Evolutionary conservation across 1,140 invertebrate genomes (phyloP).

Genomic region (Drosophila truncata): DNA sequence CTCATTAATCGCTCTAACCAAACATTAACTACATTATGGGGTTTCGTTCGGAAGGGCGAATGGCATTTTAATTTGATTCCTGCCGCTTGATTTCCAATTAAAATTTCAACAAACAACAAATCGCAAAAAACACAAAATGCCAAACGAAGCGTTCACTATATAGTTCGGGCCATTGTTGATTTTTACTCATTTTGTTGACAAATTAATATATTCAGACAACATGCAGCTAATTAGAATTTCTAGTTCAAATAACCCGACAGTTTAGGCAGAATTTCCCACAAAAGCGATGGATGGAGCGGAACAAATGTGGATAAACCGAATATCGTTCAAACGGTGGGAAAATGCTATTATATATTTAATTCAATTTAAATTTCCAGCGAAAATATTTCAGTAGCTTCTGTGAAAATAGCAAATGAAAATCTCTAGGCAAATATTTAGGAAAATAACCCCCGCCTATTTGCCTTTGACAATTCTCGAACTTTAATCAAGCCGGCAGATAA

Average conservation of each 20-base stretch:
- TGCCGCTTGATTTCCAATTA: constrained; percentile 60
- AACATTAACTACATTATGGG: constrained; percentile 58
- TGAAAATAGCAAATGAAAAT: background rate
- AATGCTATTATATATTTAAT: constrained; percentile 52
- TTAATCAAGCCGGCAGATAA: constrained; percentile 34
- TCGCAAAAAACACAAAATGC: constrained; percentile 31
- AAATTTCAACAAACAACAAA: constrained; percentile 64
- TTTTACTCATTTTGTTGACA: constrained; percentile 50
- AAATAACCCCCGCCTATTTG: constrained; percentile 12
- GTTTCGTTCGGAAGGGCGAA: constrained; percentile 35
- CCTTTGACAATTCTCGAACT: constrained; percentile 11
- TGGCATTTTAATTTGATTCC: constrained; percentile 68
- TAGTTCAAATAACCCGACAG: constrained; percentile 49
- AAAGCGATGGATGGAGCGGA: constrained; percentile 13
- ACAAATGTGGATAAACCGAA: constrained; percentile 22
- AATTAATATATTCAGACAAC: constrained; percentile 51
- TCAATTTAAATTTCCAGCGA: constrained; percentile 39
- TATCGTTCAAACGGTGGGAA: constrained; percentile 18
- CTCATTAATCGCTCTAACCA: constrained; percentile 55
- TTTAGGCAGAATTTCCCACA: constrained; percentile 20
- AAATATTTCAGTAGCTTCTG: background rate
- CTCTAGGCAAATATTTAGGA: constrained; percentile 24
- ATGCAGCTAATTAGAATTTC: constrained; percentile 59
- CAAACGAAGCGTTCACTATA: constrained; percentile 27
- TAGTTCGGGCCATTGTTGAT: constrained; percentile 44